Evolutionary conservation across 37 sponge, comb jelly and placozoan species (phyloP), one percentile per base, ranked within the genome.

Genomic region (Aplysina aerophoba): DNA sequence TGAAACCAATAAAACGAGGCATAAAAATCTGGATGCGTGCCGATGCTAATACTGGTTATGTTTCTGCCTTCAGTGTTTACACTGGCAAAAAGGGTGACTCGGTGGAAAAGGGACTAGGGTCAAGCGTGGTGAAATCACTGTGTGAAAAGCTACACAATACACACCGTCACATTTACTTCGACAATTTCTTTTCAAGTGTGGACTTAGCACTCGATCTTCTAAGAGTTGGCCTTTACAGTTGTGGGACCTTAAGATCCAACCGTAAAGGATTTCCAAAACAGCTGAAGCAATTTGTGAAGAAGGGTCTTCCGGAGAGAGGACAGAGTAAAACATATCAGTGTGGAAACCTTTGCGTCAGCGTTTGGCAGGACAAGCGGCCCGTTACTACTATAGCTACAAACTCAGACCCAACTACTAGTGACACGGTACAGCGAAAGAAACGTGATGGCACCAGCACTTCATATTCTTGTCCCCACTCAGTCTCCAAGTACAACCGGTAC

Each of bases 1-100:
- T 83, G 12, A 88, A 88, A 78, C 88, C 88, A 17, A 58, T 83
- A 35, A 88, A 88, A 59, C 53, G 88, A 22, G 88, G 88, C 24
- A 59, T 88, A 79, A 88, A 88, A 41, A 73, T 88, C 63, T 88
- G 71, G 82, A 62, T 81, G 39, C 57, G 39, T 11, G 82, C 82
- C 22, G 87, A 87, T 58, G 30, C 56, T 50, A 65, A 34, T 6
- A 87, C 24, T 69, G 87, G 82, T 27, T 87, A 81, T 54, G 71
- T 87, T 21, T 36, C 58, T 1, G n/a, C 44, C 25, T 66, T 81
- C 15, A 73, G 81, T 30, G 73, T 87, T n/a, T 87, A 87, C 60
- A 72, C 71, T 8, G 87, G 87, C 27, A 80, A 64, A 30, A 44
- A 81, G 25, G 82, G 71, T 4, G 4, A 56, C n/a, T 25, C 39